Evolutionary conservation across 2,888 invertebrate species (phyloP), one percentile per base, ranked within the genome.

Genomic region (Epistrophella euchroma): DNA sequence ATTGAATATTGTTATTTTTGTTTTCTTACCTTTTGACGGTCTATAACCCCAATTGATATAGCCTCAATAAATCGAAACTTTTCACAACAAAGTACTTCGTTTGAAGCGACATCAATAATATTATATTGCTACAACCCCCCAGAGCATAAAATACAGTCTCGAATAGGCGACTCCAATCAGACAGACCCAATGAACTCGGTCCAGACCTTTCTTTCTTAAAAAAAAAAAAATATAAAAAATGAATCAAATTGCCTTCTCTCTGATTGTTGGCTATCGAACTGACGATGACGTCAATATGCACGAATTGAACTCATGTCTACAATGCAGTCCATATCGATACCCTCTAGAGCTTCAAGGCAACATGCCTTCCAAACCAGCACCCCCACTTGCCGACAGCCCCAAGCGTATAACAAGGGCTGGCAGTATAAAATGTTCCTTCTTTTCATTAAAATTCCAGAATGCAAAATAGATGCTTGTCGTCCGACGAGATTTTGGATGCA

Each of bases 201-300:
- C 45, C 58, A 73, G 73, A 73, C 62, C 45, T 56, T 32, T 58
- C 17, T 62, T 28, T 22, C 58, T 52, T 6, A 15, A 32, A 17
- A 19, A 17, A 35, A 55, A 28, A 28, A 28, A n/a, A 15, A 13
- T 25, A 28, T 40, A n/a, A 19, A 62, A 50, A 45, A 66, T 15
- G 9, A 45, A 52, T 35, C 68, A 77, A 55, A 58, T 37, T 58
- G 19, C 58, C 28, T 37, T 32, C 43, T 43, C 62, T 10, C 15
- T 45, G 11, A 9, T 22, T n/a, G 15, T 25, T 40, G 19, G 19
- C 58, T 43, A 55, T 22, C 68, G 43, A 66, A 78, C 78, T 83
- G 83, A 83, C 83, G 83, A 73, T 83, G 83, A 83, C 83, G 83
- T 83, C 83, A 83, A 62, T 50, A 66, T 78, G 19, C 56, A 35